Conservation (phyloP, 2,888 invertebrate genomes). For the Phrixothrix hirtus region DNA sequence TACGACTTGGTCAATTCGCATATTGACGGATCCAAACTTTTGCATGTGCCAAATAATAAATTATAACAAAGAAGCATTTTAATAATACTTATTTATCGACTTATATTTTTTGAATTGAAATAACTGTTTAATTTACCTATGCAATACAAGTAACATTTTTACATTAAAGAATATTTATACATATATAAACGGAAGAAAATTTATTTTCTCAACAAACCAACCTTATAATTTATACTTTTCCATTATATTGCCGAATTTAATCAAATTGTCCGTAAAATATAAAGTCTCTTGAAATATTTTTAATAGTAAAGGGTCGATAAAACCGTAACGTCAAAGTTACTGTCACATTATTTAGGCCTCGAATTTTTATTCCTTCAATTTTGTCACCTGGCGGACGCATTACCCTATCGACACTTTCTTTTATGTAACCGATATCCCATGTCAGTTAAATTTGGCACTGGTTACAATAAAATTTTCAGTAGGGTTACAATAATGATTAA, state of each 20-base stretch:
- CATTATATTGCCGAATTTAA: background rate
- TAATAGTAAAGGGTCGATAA: background rate
- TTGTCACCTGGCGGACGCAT: background rate
- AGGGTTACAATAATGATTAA: too few species aligned
- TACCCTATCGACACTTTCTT: background rate
- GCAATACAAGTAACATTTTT: too few species aligned
- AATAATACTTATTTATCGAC: too few species aligned
- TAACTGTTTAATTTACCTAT: too few species aligned
- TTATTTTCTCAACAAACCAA: background rate
- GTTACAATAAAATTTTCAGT: too few species aligned
- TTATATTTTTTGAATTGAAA: too few species aligned
- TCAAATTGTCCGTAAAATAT: background rate
- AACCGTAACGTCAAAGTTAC: background rate
- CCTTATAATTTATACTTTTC: background rate
- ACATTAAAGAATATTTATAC: background rate
- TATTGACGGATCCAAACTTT: conserved; percentile 10
- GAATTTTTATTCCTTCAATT: background rate
- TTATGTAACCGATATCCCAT: too few species aligned
- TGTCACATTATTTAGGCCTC: background rate
- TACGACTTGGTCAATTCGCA: conserved; percentile 22
- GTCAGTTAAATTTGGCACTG: too few species aligned
- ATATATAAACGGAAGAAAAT: background rate
- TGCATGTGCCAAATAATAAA: too few species aligned
- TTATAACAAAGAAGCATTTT: too few species aligned
- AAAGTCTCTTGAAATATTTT: background rate